Evolutionary conservation across 1,140 invertebrate species (phyloP), one percentile per base, ranked within the genome.

Genomic region (Drosophila eugracilis): DNA sequence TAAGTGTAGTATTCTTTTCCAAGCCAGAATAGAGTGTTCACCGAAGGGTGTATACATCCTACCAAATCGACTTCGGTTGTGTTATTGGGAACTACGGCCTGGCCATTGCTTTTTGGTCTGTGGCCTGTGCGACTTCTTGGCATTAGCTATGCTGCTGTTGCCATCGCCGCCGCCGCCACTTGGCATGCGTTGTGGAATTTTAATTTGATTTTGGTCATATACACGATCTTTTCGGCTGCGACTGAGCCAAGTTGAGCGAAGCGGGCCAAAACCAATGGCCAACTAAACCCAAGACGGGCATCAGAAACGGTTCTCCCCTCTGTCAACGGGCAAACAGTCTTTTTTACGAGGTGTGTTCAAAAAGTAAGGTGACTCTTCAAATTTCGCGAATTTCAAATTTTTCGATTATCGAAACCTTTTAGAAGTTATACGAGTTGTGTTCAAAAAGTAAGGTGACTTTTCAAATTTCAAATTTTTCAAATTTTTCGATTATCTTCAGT

Each of bases 181-280:
- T 83, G 83, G 83, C 78, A 83, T 88, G 83, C 83, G 83, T 88
- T 88, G 84, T 72, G 83, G 83, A 88, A 88, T 88, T 88, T 88
- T 88, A 88, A 88, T 88, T 88, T 76, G 83, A 76, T 83, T 88
- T 88, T 88, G 84, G 83, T 77, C 78, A 83, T 78, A 83, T 76
- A 78, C 84, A 88, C 83, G 84, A 88, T 72, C 88, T 67, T 86
- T 78, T 74, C 66, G 63, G 17, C 69, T 70, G 21, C 32, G 24
- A 22, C 41, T 10, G 48, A 21, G 57, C 77, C 86, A 59, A 79
- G 69, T 63, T 78, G 62, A 67, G 77, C 65, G 50, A 79, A 78
- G 28, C 60, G 36, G 44, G 54, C 74, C 75, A 67, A 74, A 77
- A 62, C 59, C 52, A 72, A 72, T 48, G 32, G 42, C 57, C 45